phyloP scores from a whole-genome alignment of 2,797 vertebrate genomes.

The Lithobates sylvaticus region DNA sequence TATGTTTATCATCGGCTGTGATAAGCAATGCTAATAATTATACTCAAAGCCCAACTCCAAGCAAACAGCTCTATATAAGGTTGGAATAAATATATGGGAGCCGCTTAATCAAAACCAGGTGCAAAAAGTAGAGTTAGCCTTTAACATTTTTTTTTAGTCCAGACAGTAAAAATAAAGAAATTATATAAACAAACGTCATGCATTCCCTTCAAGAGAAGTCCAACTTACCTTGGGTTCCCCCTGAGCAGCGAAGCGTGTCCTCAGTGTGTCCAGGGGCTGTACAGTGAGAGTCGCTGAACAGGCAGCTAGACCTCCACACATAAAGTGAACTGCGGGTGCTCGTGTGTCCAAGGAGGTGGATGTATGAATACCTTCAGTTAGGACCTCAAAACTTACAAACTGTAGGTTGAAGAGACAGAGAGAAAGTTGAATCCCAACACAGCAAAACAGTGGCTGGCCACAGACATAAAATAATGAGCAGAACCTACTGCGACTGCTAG shows the following conservation, averaged over 20 bases:
- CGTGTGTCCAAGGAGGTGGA: conserved; percentile 74
- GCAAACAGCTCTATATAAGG: too few species aligned
- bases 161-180: neutral
- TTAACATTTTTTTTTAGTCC: too few species aligned
- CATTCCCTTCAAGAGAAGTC: neutral
- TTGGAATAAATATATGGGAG: too few species aligned
- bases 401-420: conserved; percentile 64
- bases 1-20: too few species aligned
- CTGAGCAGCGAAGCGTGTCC: conserved; percentile 95
- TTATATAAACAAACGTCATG: neutral
- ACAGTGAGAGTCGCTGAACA: conserved; percentile 85
- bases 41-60: too few species aligned
- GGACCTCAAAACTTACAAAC: conserved; percentile 89
- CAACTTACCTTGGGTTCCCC: conserved; percentile 90
- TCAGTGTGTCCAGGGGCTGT: conserved; percentile 92
- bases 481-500: too few species aligned
- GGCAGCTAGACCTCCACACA: conserved; percentile 90
- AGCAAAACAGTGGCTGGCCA: too few species aligned
- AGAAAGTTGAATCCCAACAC: neutral
- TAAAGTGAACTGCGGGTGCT: conserved; percentile 81
- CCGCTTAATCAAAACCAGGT: too few species aligned
- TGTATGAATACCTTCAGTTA: conserved; percentile 86
- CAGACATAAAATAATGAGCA: too few species aligned
- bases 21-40: too few species aligned
- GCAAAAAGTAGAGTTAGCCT: too few species aligned